These are phyloP conservation scores for Isurus oxyrinchus DNA, from an alignment of 2,113 vertebrate species.

Conservation along the genomic window DNA sequence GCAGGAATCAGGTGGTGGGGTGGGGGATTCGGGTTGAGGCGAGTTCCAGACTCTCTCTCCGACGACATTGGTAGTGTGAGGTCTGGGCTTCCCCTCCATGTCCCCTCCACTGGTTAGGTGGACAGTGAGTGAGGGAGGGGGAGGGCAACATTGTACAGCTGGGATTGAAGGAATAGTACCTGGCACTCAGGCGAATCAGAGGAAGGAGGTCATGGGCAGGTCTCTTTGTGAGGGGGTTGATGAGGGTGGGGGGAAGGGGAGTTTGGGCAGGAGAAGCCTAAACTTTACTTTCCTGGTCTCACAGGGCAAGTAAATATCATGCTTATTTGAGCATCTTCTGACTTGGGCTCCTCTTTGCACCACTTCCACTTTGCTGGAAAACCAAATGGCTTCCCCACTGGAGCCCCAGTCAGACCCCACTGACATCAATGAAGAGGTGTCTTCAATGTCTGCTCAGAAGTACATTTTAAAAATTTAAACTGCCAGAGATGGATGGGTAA, in stretches of 20 bases:
- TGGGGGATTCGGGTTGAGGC: no score
- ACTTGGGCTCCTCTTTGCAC: background rate
- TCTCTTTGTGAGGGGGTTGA: no score
- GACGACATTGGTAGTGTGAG: no score
- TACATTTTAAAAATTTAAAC: background rate
- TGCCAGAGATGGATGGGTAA: background rate
- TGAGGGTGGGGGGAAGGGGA: background rate
- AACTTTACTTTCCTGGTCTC: background rate
- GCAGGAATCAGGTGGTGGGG: background rate
- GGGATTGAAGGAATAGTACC: background rate
- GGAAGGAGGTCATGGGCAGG: no score
- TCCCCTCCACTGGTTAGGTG: background rate
- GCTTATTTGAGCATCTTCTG: background rate
- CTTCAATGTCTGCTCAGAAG: background rate
- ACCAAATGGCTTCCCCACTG: background rate
- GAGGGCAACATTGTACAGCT: no score
- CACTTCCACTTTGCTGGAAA: background rate
- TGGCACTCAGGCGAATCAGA: background rate
- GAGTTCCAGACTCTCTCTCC: no score
- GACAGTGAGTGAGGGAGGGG: background rate
- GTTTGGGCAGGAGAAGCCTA: background rate
- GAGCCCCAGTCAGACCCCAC: background rate
- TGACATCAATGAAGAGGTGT: background rate
- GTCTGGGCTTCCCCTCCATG: no score
- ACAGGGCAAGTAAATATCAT: background rate